Percentiles rank a stretch among this genome's conserved stretches.
These are phyloP conservation scores for Leptatherina wallacei DNA, from an alignment of 2,797 vertebrate species.

Conservation along the genomic window DNA sequence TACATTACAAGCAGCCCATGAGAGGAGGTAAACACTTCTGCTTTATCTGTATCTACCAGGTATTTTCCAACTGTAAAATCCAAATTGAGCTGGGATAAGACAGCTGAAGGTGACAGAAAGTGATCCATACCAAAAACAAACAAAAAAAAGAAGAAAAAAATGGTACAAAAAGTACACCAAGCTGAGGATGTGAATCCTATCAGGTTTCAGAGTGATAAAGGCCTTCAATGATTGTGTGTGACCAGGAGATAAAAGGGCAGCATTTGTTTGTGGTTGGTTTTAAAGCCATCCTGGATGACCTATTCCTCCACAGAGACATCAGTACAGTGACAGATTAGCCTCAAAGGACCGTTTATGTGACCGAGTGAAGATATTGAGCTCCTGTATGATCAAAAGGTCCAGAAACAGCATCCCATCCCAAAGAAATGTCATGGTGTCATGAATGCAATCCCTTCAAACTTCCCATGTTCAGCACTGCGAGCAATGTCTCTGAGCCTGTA, in stretches of 20 bases:
- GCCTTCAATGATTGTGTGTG: slow-evolving; percentile 55
- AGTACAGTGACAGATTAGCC: slow-evolving; percentile 52
- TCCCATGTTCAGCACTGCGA: neutral
- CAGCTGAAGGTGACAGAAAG: slow-evolving; percentile 12
- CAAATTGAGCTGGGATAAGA: slow-evolving; percentile 6
- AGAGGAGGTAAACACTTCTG: neutral
- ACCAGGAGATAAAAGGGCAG: slow-evolving; percentile 70
- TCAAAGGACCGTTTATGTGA: slow-evolving; percentile 56
- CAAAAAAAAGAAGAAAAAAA: neutral
- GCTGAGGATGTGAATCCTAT: slow-evolving; percentile 38
- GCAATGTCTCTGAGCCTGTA: neutral
- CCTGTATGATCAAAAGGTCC: slow-evolving; percentile 37
- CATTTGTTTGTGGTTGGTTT: slow-evolving; percentile 75
- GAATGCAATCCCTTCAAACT: slow-evolving; percentile 18
- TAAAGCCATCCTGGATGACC: slow-evolving; percentile 62
- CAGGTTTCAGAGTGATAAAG: slow-evolving; percentile 51
- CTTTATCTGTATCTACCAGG: neutral
- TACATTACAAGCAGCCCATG: neutral
- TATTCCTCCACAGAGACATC: slow-evolving; percentile 51
- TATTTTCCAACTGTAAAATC: slow-evolving; percentile 15
- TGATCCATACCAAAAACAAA: neutral
- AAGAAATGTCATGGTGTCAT: slow-evolving; percentile 43
- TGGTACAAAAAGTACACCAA: slow-evolving; percentile 15
- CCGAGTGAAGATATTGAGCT: slow-evolving; percentile 26
- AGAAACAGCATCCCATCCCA: slow-evolving; percentile 22